phyloP scores from a whole-genome alignment of 1,140 invertebrate genomes.

The Elysia chlorotica region DNA sequence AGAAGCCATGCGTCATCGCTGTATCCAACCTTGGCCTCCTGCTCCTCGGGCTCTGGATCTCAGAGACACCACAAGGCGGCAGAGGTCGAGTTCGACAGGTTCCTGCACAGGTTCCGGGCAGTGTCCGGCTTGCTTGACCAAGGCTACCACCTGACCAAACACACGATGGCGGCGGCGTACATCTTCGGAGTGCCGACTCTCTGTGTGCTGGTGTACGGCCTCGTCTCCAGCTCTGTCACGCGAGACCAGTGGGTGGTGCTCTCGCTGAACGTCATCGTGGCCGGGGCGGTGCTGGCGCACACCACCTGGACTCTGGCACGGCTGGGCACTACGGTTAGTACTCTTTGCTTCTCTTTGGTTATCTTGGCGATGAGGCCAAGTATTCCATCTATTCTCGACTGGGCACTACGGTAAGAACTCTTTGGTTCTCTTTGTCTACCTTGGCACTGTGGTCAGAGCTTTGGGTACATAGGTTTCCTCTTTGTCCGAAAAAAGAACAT shows the following conservation, averaged over 20 bases:
- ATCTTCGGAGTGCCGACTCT: background rate
- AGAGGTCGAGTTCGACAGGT: background rate
- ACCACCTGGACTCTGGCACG: slow-evolving; percentile 3
- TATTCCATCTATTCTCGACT: no score
- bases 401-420: no score
- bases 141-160: background rate
- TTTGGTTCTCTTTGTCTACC: no score
- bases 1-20: no score
- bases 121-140: background rate
- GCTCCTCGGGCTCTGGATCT: no score
- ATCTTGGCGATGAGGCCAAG: no score
- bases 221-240: background rate
- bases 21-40: no score
- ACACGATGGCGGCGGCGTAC: slow-evolving; percentile 3
- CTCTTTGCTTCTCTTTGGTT: no score
- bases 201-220: background rate
- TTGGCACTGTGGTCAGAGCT: no score
- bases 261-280: background rate
- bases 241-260: background rate
- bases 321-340: slow-evolving; percentile 1
- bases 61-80: background rate
- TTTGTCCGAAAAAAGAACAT: no score
- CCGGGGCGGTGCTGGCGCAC: background rate
- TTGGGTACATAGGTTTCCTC: no score
- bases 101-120: background rate